Evolutionary conservation across 2,797 vertebrate species (phyloP), one percentile per base, ranked within the genome.

Genomic region (Pseudochaenichthys georgianus): DNA sequence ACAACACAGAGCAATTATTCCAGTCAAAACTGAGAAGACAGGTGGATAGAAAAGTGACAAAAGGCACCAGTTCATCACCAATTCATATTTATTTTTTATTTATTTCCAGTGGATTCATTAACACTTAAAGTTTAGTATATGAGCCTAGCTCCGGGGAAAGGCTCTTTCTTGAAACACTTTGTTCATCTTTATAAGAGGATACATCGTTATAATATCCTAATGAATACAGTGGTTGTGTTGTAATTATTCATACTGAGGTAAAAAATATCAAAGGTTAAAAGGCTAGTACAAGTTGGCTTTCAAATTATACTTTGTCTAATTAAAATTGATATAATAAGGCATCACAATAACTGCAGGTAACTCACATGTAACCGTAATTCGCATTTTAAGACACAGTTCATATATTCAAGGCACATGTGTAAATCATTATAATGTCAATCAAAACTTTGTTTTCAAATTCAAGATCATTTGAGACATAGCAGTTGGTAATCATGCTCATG

Each of bases 351-450:
- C 4, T 45, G 3, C 52, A 55, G 47, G 15, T 0, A 45, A 58
- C 55, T 73, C 53, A 73, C 10, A 70, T 61, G 47, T n/a, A 50
- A 64, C 50, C 38, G 70, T 58, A 23, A 57, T 73, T 65, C 69
- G 63, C 63, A 68, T 84, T 77, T 83, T 80, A 80, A 80, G 73
- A 88, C 69, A 73, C 68, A 50, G 61, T 71, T 80, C 13, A 70
- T 63, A 74, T 67, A 78, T 46, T 88, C 46, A 88, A 91, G 87
- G 89, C 86, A 92, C 85, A 67, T 8, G 38, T 54, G 54, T 70
- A 67, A 77, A 50, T 73, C 4, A 53, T 59, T 51, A 64, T 31
- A 13, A 74, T 15, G 3, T 19, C 42, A 64, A 51, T 74, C 13
- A 43, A 31, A 3, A 64, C 21, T 51, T 5, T 54, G 12, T 75